phyloP scores from a whole-genome alignment of 2,888 invertebrate species.

The Anoncus sp. region DNA sequence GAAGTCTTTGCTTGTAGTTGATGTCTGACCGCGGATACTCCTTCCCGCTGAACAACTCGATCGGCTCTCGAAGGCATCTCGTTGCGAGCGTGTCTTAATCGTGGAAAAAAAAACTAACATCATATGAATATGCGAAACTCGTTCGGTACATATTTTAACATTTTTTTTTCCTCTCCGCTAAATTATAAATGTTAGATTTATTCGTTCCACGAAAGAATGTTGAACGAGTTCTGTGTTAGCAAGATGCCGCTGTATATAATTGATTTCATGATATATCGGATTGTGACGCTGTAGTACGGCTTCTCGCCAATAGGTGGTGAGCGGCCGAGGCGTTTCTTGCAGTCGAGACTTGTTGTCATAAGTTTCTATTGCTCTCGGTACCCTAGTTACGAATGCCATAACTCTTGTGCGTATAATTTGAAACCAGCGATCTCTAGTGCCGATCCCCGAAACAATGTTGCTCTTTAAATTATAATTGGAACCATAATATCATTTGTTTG shows the following conservation, averaged over 20 bases:
- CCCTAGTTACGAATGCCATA: not conserved
- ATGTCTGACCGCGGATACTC: constrained; percentile 23
- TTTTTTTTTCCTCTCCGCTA: not conserved
- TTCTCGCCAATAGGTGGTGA: not conserved
- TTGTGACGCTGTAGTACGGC: not conserved
- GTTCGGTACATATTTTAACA: constrained; percentile 13
- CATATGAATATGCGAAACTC: constrained; percentile 34
- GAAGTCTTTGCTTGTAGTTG: not conserved
- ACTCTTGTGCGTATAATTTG: not conserved
- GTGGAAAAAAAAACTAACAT: constrained; percentile 20
- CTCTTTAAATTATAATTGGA: not conserved
- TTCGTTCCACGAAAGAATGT: not conserved
- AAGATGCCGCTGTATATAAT: not conserved
- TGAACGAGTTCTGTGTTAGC: not conserved
- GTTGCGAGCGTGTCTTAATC: constrained; percentile 32
- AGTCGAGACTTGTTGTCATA: too few relatives aligned
- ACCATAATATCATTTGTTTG: not conserved
- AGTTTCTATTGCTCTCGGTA: not conserved
- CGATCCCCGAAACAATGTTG: not conserved
- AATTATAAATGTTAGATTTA: constrained; percentile 20
- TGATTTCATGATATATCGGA: too few relatives aligned
- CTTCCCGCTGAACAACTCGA: constrained; percentile 47
- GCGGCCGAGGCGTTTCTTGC: too few relatives aligned
- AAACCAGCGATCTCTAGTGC: not conserved
- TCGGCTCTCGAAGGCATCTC: constrained; percentile 22